phyloP scores from a whole-genome alignment of 2,888 invertebrate genomes.

The Baronia brevicornis region DNA sequence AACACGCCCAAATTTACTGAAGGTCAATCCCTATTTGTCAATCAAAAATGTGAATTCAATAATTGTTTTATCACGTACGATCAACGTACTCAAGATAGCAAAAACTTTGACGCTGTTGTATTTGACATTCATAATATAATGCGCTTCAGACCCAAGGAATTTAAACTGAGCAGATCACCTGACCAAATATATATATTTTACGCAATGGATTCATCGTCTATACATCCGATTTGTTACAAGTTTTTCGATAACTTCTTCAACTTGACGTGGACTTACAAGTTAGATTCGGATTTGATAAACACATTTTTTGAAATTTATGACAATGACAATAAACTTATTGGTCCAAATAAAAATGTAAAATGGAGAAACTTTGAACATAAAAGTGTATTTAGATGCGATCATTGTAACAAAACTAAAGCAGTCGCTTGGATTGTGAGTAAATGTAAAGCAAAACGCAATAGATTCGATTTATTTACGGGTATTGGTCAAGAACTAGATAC shows the following conservation, averaged over 20 bases:
- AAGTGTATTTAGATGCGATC: conserved; percentile 22
- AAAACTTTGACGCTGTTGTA: conserved; percentile 50
- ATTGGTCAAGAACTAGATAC: conserved; percentile 38
- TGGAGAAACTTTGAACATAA: conserved; percentile 43
- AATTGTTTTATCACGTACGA: conserved; percentile 59
- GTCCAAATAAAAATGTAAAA: conserved; percentile 35
- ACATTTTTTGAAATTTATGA: conserved; percentile 45
- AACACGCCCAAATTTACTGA: conserved; percentile 24
- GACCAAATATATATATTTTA: conserved; percentile 54
- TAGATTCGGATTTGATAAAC: conserved; percentile 51
- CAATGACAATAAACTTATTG: conserved; percentile 32
- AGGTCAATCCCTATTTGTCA: conserved; percentile 46
- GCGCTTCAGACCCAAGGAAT: conserved; percentile 24
- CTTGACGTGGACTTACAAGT: conserved; percentile 62
- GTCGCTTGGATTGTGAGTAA: conserved; percentile 48
- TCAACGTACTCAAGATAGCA: conserved; percentile 29
- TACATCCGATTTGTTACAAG: conserved; percentile 42
- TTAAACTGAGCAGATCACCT: conserved; percentile 35
- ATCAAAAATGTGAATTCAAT: conserved; percentile 45
- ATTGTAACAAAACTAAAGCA: conserved; percentile 39
- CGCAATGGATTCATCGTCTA: conserved; percentile 43
- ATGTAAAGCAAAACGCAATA: conserved; percentile 44
- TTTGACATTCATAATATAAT: conserved; percentile 40
- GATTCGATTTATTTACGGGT: conserved; percentile 37
- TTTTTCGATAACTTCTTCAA: conserved; percentile 56